These are phyloP conservation scores for Hyperopisus bebe DNA, from an alignment of 2,113 vertebrate species.

Conservation along the genomic window DNA sequence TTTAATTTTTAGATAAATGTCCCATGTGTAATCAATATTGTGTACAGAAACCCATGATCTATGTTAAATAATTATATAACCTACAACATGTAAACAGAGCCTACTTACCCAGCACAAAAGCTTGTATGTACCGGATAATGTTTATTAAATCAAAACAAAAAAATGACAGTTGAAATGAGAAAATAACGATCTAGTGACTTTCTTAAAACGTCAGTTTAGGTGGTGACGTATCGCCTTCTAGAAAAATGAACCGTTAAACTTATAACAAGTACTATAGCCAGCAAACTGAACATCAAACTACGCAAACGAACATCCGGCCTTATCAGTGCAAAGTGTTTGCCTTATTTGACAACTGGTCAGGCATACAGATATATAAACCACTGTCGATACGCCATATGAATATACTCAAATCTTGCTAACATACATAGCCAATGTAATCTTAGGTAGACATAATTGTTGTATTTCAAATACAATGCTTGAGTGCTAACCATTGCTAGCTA, in stretches of 20 bases:
- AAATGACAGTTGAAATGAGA: background rate
- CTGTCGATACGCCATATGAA: background rate
- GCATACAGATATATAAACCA: background rate
- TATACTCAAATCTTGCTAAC: background rate
- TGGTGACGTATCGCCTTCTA: slow-evolving; percentile 28
- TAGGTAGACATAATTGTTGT: background rate
- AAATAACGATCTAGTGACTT: background rate
- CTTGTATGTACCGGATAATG: background rate
- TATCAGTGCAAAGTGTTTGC: background rate
- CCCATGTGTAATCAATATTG: background rate
- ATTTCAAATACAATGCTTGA: background rate
- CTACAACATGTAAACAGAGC: background rate
- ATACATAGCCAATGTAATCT: background rate
- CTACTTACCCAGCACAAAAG: background rate
- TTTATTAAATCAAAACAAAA: background rate
- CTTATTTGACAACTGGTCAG: background rate
- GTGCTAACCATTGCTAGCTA: background rate
- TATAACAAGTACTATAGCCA: background rate
- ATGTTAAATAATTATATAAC: background rate
- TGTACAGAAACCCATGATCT: background rate
- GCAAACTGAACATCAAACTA: background rate
- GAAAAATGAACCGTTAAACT: slow-evolving; percentile 27
- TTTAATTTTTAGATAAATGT: background rate
- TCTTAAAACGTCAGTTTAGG: slow-evolving; percentile 28
- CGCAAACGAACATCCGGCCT: background rate